A percentile compares a stretch with the other conserved stretches of the same genome.
phyloP scores from a whole-genome alignment of 2,113 vertebrate species.

The pig (Sus scrofa) region T2T-Sscrofa CM000825.6:80224001-80224500 shows the following conservation, averaged over 20 bases:
- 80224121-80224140: conserved; percentile 1
- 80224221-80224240: conserved; percentile 15
- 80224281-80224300: neutral
- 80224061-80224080: neutral
- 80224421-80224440: neutral
- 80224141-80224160: neutral
- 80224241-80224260: neutral
- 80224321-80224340: neutral
- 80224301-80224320: neutral
- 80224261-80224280: conserved; percentile 10
- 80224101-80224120: neutral
- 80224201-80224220: neutral
- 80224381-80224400: neutral
- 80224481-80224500: conserved; percentile 1
- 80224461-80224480: neutral
- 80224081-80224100: neutral
- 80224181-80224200: conserved; percentile 35
- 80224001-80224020: no score
- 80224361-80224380: neutral
- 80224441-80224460: neutral
- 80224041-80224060: neutral
- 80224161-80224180: neutral
- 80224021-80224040: neutral
- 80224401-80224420: neutral
- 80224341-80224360: neutral